A percentile compares a stretch with the other conserved stretches of the same genome.
phyloP scores from a whole-genome alignment of 1,140 invertebrate genomes.

The Drosophila tristis region DNA sequence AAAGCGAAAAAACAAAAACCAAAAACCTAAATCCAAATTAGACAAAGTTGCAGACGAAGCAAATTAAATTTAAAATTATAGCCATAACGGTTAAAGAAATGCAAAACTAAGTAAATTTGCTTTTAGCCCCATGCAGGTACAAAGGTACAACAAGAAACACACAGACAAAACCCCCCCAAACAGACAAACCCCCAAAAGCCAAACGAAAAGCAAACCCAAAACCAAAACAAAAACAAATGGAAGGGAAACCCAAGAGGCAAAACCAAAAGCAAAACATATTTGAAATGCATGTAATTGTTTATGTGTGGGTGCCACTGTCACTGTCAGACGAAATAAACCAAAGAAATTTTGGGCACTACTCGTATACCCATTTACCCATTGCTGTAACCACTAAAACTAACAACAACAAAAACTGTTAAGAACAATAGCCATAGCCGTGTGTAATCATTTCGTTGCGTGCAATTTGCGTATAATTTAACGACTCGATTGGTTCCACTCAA shows the following conservation, averaged over 20 bases:
- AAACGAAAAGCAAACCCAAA: too few species aligned
- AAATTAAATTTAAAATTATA: slow-evolving; percentile 45
- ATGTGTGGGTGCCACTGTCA: too few species aligned
- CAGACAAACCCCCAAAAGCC: too few species aligned
- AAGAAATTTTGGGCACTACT: slow-evolving; percentile 20
- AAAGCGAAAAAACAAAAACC: neutral
- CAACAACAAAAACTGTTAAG: slow-evolving; percentile 16
- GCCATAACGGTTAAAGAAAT: slow-evolving; percentile 43
- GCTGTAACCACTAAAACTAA: slow-evolving; percentile 10
- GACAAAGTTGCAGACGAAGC: slow-evolving; percentile 42
- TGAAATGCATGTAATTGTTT: too few species aligned
- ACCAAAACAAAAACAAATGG: neutral
- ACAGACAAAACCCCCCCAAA: neutral
- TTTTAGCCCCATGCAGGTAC: slow-evolving; percentile 45
- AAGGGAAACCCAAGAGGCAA: slow-evolving; percentile 33
- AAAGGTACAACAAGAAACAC: neutral
- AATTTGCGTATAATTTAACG: slow-evolving; percentile 51
- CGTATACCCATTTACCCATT: slow-evolving; percentile 27
- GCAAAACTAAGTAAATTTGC: slow-evolving; percentile 41
- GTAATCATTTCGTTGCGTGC: slow-evolving; percentile 52
- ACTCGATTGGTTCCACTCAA: slow-evolving; percentile 50
- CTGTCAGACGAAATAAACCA: neutral
- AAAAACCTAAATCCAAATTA: slow-evolving; percentile 31
- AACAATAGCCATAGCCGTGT: slow-evolving; percentile 36
- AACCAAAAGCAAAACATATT: neutral